Evolutionary conservation across 2,113 vertebrate species (phyloP), one percentile per base, ranked within the genome.

Genomic region (Meriones unguiculatus): DNA sequence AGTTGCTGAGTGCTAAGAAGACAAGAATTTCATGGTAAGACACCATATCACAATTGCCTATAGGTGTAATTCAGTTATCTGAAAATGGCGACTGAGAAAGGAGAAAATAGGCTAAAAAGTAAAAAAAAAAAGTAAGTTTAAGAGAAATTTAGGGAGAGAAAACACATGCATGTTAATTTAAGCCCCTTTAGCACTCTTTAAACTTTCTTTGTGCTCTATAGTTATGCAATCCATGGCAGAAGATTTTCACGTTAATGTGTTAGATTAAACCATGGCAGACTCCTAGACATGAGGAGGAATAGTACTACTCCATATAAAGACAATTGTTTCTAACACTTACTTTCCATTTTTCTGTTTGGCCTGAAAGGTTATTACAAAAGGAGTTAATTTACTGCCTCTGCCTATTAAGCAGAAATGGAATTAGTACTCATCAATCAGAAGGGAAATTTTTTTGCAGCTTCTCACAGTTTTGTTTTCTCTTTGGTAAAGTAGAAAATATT

Each of bases 251-350:
- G 75, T 73, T 52, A 67, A 88, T 70, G 24, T 73, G 10, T 78
- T 95, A 32, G 70, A 92, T 94, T 89, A 96, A 88, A 64, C 28
- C 65, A 85, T 91, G 13, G 30, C 38, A 96, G 89, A 82, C 30
- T 76, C 30, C 46, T 30, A 46, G 25, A 87, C 41, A 80, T 81
- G 73, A 35, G 50, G 12, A n/a, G 41, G 4, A 69, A 54, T 78
- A 62, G 35, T 81, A 2, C 10, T 57, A 32, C 35, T 13, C n/a
- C 20, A 41, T 57, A 78, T 20, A 38, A 95, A 91, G 46, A 4
- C 12, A 90, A 67, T 75, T 78, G 54, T 57, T 38, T 10, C 41
- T 59, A 82, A 81, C 11, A 41, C 1, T 87, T 89, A 41, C 1
- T 62, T 25, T 46, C 11, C 14, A 67, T 17, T 93, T 95, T 77